Base-by-base conservation (phyloP, 2,113 vertebrate species). In the Amazona vittata region DNA sequence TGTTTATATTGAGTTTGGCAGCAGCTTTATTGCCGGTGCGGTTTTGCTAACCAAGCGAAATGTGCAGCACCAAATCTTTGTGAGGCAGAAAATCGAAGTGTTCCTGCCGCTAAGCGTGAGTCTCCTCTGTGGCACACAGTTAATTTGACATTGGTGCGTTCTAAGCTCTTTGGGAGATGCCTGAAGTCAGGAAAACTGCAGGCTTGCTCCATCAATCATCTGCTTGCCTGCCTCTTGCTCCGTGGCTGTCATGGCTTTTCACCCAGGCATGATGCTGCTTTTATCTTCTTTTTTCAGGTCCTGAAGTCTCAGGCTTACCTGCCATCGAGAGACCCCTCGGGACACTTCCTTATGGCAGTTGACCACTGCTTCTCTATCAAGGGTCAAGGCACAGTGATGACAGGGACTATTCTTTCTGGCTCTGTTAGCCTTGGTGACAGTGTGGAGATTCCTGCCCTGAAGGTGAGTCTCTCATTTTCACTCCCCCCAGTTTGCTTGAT, bases 301-400 rank as follows among this genome's bases (percentile, higher is more conserved):
- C 97, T 99, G 97, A 99, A 98, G 94, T 98, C 98, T 76, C 98
- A 99, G 97, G 98, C 99, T 22, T 99, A 99, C 96, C 97, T 99
- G 96, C 99, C 99, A 18, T 95, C 90, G 16, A 98, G 99, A 98
- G 98, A 99, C 91, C 98, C 99, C 13, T 98, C 97, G 2, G 99
- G 99, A 67, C 97, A 98, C 29, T 98, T 99, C 65, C 98, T 99
- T 53, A 99, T 99, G 99, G 99, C 99, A 15, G 99, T 99, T 12
- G 99, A 99, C 97, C 99, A 99, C 96, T 99, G 99, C 95, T 99
- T 99, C 98, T 99, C 99, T 90, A 99, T 99, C 97, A 99, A 98
- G 55, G 99, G 99, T 96, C 99, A 99, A 96, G 99, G 99, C 94
- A 99, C 99, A 0, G 99, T 99, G 97, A 99, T 99, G 99, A 99